These are phyloP conservation scores for Butorides virescens DNA, from an alignment of 2,113 vertebrate genomes.

Conservation along the genomic window DNA sequence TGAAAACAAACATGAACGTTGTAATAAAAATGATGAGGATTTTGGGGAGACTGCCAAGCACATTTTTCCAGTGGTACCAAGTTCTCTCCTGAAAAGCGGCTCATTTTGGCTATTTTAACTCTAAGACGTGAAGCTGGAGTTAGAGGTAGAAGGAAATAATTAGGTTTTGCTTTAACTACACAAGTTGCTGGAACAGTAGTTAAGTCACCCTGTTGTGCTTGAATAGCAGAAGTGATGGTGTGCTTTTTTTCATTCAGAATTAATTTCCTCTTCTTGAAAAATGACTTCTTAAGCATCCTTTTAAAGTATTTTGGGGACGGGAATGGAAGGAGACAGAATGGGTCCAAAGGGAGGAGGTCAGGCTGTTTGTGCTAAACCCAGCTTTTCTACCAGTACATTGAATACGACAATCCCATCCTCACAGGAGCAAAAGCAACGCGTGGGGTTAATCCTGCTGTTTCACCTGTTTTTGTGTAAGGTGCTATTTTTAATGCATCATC, in stretches of 20 bases:
- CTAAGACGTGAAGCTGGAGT: neutral
- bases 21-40: slow-evolving; percentile 58
- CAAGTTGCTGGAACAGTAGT: neutral
- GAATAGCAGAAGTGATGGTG: neutral
- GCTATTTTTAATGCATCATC: slow-evolving; percentile 1
- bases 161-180: neutral
- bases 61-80: slow-evolving; percentile 2
- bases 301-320: neutral
- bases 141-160: slow-evolving; percentile 16
- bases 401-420: neutral
- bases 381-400: neutral
- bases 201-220: neutral
- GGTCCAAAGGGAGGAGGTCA: neutral
- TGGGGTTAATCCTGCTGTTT: neutral
- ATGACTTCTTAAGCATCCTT: neutral
- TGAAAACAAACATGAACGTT: slow-evolving; percentile 67
- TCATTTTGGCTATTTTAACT: slow-evolving; percentile 10
- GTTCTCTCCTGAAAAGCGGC: neutral
- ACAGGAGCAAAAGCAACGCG: neutral
- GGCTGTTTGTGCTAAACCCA: neutral
- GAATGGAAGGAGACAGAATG: neutral
- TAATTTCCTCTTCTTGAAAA: neutral
- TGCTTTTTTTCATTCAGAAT: neutral
- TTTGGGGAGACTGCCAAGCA: slow-evolving; percentile 27
- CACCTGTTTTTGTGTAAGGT: accelerated